Conservation (phyloP, 2,797 vertebrate species). For the Gephyroberyx darwinii region DNA sequence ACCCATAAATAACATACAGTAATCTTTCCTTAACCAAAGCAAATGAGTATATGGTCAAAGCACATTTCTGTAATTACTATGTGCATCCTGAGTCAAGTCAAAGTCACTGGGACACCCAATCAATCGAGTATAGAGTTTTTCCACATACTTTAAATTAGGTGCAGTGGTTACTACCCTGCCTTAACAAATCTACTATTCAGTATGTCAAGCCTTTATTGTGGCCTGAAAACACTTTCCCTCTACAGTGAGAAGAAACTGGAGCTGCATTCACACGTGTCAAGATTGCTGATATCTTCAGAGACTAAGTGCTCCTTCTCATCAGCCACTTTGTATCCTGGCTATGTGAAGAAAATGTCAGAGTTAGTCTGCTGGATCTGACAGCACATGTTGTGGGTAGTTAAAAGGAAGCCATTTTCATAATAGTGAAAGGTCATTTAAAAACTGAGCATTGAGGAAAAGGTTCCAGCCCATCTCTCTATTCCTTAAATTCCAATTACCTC, state of each 20-base stretch:
- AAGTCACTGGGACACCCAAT: conserved; percentile 42
- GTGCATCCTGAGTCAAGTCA: conserved; percentile 35
- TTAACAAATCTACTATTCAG: conserved; percentile 68
- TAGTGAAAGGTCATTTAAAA: conserved; percentile 55
- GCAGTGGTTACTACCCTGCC: conserved; percentile 62
- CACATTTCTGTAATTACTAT: conserved; percentile 59
- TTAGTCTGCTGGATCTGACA: conserved; percentile 39
- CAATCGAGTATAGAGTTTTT: conserved; percentile 59
- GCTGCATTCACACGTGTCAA: conserved; percentile 74
- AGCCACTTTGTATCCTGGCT: conserved; percentile 49
- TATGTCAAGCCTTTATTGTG: conserved; percentile 40
- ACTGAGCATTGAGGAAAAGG: conserved; percentile 16
- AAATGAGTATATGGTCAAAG: conserved; percentile 41
- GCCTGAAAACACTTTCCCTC: conserved; percentile 52
- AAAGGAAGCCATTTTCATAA: conserved; percentile 44
- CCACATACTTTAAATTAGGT: conserved; percentile 60
- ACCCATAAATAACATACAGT: conserved; percentile 19
- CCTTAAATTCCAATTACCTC: conserved; percentile 35
- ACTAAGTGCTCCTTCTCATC: conserved; percentile 60
- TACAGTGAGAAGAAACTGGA: conserved; percentile 46
- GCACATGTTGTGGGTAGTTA: conserved; percentile 28
- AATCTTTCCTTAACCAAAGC: conserved; percentile 35
- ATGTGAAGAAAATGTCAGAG: conserved; percentile 59
- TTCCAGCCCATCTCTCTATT: conserved; percentile 31
- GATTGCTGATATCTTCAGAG: conserved; percentile 70